Base-by-base conservation (phyloP, 92 coral and sea anemone species). In the Plumapathes pennacea region DNA sequence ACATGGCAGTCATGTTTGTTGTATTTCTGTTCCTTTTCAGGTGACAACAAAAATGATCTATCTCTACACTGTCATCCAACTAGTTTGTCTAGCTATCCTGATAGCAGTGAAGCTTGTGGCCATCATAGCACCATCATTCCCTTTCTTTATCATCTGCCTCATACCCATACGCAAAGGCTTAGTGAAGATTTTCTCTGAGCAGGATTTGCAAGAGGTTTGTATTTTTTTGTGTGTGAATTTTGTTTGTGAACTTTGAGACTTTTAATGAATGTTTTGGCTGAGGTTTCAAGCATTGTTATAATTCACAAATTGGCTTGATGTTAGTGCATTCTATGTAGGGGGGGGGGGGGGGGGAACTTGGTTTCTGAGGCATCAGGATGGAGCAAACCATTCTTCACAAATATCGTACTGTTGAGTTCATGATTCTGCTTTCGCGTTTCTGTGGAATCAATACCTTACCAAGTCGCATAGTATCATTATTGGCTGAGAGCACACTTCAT, bases 71-170 rank as follows among this genome's bases (percentile, higher is more conserved):
- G 42, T 56, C 23, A 78, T 94, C 33, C 99, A 94, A 59, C 34
- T 94, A 46, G 76, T 77, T 20, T 78, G 89, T 52, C 57, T 94
- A 10, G 47, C 14, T 33, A 53, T 94, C 17, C 80, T 94, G 13
- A 39, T 94, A 49, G 74, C 38, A 1, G 89, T 89, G 32, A 94
- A 94, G 75, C 27, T 94, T 74, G n/a, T n/a, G n/a, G 71, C 90
- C 12, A 45, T 12, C 0, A 51, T 86, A 7, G 96, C 99, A 32
- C 88, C 96, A 0, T 83, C 96, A 0, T 94, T 94, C 54, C 99
- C 99, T 1, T 86, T 94, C 80, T 86, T 88, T 65, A 89, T 94
- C 37, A 94, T 94, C 32, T 94, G 96, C 27, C 84, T 94, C 25
- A 80, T 94, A 25, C 99, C 99, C 3, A 58, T 94, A 22, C 71